Percentiles rank a stretch among this genome's conserved stretches.
Evolutionary conservation across 2,113 vertebrate genomes (phyloP).

Genomic region (Nyctibius bracteatus): DNA sequence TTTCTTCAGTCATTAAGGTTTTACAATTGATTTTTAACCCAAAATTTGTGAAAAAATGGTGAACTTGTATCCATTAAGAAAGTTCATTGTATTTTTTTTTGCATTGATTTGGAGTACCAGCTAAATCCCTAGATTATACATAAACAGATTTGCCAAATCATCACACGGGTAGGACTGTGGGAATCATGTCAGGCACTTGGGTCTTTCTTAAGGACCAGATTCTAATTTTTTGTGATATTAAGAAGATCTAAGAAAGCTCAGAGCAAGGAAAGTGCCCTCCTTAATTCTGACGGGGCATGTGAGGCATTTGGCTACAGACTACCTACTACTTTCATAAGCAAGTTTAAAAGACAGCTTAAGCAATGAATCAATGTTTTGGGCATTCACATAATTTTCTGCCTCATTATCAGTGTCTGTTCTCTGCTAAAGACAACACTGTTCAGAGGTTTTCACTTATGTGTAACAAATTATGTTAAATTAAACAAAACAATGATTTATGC

Average conservation of each 20-base stretch:
- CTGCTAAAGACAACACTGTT: background rate
- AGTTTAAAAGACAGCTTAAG: background rate
- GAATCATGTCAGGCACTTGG: background rate
- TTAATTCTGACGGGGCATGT: background rate
- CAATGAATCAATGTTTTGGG: background rate
- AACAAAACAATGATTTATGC: constrained; percentile 26
- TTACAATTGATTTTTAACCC: background rate
- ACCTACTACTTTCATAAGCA: background rate
- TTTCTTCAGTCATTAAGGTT: background rate
- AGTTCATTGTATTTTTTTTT: background rate
- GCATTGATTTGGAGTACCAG: background rate
- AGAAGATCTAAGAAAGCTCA: background rate
- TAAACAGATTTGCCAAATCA: background rate
- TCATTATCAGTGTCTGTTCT: constrained; percentile 1
- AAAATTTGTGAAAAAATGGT: background rate
- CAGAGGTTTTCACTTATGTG: constrained; percentile 45
- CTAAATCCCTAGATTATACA: background rate
- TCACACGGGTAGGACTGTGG: background rate
- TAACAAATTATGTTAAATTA: constrained; percentile 48
- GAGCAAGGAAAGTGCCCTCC: background rate
- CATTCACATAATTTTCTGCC: background rate
- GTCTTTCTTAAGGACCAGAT: background rate
- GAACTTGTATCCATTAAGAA: background rate
- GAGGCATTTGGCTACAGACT: background rate
- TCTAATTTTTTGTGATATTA: background rate